Evolutionary conservation across 2,888 invertebrate genomes (phyloP).

Genomic region (Laothoe populi): DNA sequence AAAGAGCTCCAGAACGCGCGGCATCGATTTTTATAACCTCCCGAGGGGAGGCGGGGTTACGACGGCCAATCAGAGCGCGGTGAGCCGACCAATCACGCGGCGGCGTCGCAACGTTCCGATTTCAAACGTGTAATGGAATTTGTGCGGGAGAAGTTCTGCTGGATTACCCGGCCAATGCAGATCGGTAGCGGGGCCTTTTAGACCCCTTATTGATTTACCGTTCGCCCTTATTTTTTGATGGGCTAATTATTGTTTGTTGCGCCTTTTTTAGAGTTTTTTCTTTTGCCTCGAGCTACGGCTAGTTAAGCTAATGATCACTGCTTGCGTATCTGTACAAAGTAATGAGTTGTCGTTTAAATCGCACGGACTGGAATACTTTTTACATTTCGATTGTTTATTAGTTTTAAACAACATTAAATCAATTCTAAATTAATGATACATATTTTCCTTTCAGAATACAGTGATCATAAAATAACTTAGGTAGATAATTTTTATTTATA

Average conservation of each 20-base stretch:
- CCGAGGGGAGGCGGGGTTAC: slow-evolving; percentile 74
- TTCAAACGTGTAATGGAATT: slow-evolving; percentile 82
- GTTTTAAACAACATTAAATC: too few species aligned
- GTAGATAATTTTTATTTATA: not conserved
- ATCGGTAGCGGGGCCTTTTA: slow-evolving; percentile 63
- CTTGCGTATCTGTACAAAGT: slow-evolving; percentile 18
- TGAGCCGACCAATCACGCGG: slow-evolving; percentile 77
- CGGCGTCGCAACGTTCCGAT: slow-evolving; percentile 69
- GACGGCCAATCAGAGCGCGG: slow-evolving; percentile 77
- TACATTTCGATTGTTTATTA: too few species aligned
- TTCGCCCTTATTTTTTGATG: slow-evolving; percentile 38
- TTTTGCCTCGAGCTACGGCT: slow-evolving; percentile 26
- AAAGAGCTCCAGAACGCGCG: slow-evolving; percentile 62
- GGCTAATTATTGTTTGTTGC: slow-evolving; percentile 42
- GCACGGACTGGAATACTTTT: too few species aligned
- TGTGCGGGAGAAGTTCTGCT: slow-evolving; percentile 68
- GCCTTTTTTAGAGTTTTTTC: slow-evolving; percentile 31
- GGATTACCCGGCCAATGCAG: slow-evolving; percentile 73
- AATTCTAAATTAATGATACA: too few species aligned
- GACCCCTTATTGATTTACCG: slow-evolving; percentile 51
- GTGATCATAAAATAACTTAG: too few species aligned
- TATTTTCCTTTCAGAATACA: too few species aligned
- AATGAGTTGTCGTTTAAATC: slow-evolving; percentile 5
- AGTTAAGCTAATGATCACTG: slow-evolving; percentile 30
- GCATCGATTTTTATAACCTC: slow-evolving; percentile 84